Percentiles rank a stretch among this genome's conserved stretches.
Evolutionary conservation across 92 coral and sea anemone genomes (phyloP).

Genomic region (Epizoanthus ramosus): DNA sequence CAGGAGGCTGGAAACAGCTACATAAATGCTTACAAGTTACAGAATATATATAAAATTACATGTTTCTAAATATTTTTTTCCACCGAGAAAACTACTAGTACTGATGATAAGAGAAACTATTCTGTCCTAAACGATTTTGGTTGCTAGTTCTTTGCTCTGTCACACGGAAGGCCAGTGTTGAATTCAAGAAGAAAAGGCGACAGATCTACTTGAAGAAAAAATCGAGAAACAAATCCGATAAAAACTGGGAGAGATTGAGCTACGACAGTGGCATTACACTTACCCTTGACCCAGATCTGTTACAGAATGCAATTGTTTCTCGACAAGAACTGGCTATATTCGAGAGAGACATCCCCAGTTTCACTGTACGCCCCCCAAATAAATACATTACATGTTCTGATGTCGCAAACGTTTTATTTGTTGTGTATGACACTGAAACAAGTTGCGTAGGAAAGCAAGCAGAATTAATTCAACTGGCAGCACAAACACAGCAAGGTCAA

Average conservation of each 20-base stretch:
- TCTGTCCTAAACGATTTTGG: too few species aligned
- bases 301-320: conserved; percentile 13
- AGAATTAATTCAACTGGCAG: too few species aligned
- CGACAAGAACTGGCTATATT: conserved; percentile 8
- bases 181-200: neutral
- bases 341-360: neutral
- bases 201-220: neutral
- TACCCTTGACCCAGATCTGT: conserved; percentile 16
- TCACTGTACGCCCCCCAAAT: conserved; percentile 7
- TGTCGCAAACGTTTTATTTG: neutral
- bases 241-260: conserved; percentile 10
- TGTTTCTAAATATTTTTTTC: too few species aligned
- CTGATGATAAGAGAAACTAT: too few species aligned
- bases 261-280: conserved; percentile 19
- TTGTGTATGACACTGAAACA: too few species aligned
- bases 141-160: too few species aligned
- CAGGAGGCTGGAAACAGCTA: too few species aligned
- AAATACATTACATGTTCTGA: conserved; percentile 20
- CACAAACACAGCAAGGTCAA: too few species aligned
- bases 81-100: too few species aligned
- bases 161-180: neutral
- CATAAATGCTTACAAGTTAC: too few species aligned
- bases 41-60: too few species aligned
- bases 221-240: neutral
- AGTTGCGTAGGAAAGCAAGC: too few species aligned